phyloP scores from a whole-genome alignment of 2,888 invertebrate species.

The Ypsolopha sequella region DNA sequence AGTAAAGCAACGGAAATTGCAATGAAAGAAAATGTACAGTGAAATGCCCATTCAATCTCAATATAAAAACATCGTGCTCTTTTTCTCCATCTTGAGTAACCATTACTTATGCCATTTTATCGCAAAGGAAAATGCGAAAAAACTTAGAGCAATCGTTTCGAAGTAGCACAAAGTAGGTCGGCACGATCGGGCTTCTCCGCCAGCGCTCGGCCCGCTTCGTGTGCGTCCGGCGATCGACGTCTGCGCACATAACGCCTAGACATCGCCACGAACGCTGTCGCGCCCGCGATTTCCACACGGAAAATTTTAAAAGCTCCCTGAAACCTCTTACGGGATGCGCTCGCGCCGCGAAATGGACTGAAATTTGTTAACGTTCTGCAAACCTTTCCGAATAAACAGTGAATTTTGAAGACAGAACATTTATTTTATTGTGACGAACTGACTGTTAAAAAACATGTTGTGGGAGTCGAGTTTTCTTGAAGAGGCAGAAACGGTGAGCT shows the following conservation, averaged over 20 bases:
- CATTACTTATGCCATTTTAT: constrained; percentile 34
- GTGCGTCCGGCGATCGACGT: constrained; percentile 25
- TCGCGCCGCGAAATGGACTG: constrained; percentile 36
- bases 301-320: constrained; percentile 20
- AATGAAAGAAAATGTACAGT: no score
- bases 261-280: constrained; percentile 44
- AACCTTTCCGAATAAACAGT: neutral
- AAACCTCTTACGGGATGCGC: constrained; percentile 51
- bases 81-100: no score
- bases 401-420: constrained; percentile 9
- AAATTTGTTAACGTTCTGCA: constrained; percentile 21
- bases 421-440: constrained; percentile 32
- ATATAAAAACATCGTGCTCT: no score
- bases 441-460: constrained; percentile 53
- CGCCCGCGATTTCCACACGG: constrained; percentile 25
- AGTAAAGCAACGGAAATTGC: no score
- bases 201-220: constrained; percentile 38
- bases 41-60: no score
- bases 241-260: constrained; percentile 51
- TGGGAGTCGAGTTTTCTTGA: constrained; percentile 60
- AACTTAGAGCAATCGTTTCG: constrained; percentile 53
- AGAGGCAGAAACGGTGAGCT: constrained; percentile 59
- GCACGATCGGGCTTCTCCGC: constrained; percentile 45
- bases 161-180: constrained; percentile 62
- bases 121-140: constrained; percentile 67